Evolutionary conservation across 2,888 invertebrate genomes (phyloP), one percentile per base, ranked within the genome.

Genomic region (Sarcophaga carnaria): DNA sequence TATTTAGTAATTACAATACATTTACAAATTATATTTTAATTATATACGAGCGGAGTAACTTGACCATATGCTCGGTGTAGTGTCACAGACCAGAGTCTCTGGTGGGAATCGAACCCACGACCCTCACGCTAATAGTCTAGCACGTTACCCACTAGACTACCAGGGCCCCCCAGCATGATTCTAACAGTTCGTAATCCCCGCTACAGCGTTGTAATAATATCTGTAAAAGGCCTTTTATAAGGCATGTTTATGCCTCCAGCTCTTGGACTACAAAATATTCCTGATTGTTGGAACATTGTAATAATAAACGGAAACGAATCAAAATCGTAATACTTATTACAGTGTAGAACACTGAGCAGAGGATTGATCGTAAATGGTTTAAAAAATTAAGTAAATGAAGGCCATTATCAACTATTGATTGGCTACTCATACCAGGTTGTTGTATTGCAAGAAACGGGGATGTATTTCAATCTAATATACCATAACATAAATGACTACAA

Each of bases 341-440:
- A 83, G 71, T 76, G 63, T 70, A 84, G 87, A 84, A 71, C 71
- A 59, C 71, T 63, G 49, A 49, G 74, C n/a, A 74, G 78, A 79
- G 67, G 64, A 81, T 82, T 82, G 82, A 79, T 82, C 64, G 77
- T 83, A 87, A 87, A 84, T 84, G 87, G 70, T 86, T 83, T 74
- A 71, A 80, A 63, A 81, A 82, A 81, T 82, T 84, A 82, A 81
- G 75, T 79, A 79, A 84, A 87, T 82, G 81, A 87, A 81, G 78
- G 71, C 75, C 69, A 83, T 83, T 86, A 86, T 86, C 83, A 86
- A 74, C 76, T 85, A 76, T 85, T 85, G 84, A 76, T 83, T 83
- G 80, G 83, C 86, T 86, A 80, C 77, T 83, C 67, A 77, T 80
- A 70, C 64, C 62, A 76, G 62, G 80, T 76, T 76, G 71, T 76